phyloP scores from a whole-genome alignment of 2,888 invertebrate genomes.

The Xestia sexstrigata region DNA sequence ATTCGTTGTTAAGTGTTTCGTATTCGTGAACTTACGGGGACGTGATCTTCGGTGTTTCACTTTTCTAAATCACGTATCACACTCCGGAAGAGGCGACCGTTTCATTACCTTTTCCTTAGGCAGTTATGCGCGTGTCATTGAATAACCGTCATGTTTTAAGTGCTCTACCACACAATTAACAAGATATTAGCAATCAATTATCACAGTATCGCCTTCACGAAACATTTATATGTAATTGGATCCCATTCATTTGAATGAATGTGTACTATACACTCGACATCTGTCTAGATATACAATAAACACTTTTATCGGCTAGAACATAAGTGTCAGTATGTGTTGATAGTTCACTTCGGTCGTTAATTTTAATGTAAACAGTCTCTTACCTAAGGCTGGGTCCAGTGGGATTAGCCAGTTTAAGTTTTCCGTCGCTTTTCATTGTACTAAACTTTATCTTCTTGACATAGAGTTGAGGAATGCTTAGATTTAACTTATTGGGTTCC shows the following conservation, averaged over 20 bases:
- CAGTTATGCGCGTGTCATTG: background rate
- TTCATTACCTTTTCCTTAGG: background rate
- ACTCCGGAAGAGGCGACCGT: background rate
- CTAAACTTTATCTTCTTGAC: background rate
- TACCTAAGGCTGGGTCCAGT: slow-evolving; percentile 69
- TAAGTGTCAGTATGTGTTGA: slow-evolving; percentile 61
- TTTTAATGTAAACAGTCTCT: slow-evolving; percentile 73
- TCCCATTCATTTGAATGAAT: slow-evolving; percentile 63
- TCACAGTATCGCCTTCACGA: slow-evolving; percentile 60
- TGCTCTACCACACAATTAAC: slow-evolving; percentile 16
- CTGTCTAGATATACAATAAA: slow-evolving; percentile 43
- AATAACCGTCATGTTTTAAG: background rate
- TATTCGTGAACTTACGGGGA: too few relatives aligned
- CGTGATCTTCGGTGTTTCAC: too few relatives aligned
- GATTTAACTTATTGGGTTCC: background rate
- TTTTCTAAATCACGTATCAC: too few relatives aligned
- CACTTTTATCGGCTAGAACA: slow-evolving; percentile 47
- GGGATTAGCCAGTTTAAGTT: slow-evolving; percentile 43
- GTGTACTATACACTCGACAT: slow-evolving; percentile 43
- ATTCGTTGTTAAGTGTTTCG: too few relatives aligned
- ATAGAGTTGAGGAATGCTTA: slow-evolving; percentile 35
- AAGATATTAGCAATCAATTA: slow-evolving; percentile 56
- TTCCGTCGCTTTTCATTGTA: background rate
- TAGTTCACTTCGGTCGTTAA: slow-evolving; percentile 59
- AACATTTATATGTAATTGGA: slow-evolving; percentile 66